Percentiles rank a stretch among this genome's conserved stretches.
Evolutionary conservation across 1,140 invertebrate species (phyloP).

Genomic region (Leptoteleia sp.): DNA sequence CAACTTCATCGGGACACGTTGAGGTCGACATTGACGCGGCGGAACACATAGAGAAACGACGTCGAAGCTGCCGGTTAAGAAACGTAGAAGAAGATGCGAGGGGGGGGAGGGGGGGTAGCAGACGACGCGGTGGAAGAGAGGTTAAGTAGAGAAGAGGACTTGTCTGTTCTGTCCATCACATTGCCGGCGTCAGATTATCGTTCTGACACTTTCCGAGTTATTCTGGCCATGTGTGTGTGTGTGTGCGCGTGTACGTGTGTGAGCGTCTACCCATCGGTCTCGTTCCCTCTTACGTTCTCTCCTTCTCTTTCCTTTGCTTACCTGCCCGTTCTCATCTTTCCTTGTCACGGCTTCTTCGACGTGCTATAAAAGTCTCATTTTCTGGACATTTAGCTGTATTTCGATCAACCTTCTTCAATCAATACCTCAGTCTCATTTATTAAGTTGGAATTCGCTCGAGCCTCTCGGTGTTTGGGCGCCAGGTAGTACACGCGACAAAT

Average conservation of each 20-base stretch:
- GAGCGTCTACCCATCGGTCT: conserved; percentile 24
- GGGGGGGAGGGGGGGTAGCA: conserved; percentile 51
- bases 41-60: conserved; percentile 61
- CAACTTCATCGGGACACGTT: conserved; percentile 58
- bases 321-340: conserved; percentile 25
- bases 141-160: conserved; percentile 74
- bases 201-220: conserved; percentile 82
- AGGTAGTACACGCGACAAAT: background rate
- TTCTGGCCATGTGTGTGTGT: conserved; percentile 73
- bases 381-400: conserved; percentile 64
- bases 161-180: conserved; percentile 81
- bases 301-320: conserved; percentile 5
- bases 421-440: conserved; percentile 37
- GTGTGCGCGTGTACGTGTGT: conserved; percentile 26
- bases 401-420: conserved; percentile 51
- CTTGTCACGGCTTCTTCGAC: conserved; percentile 36
- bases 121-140: conserved; percentile 67
- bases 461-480: background rate
- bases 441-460: conserved; percentile 2
- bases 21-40: conserved; percentile 62
- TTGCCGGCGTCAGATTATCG: conserved; percentile 81
- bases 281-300: conserved; percentile 1
- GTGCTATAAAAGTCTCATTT: conserved; percentile 61
- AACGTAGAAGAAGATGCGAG: conserved; percentile 67
- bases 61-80: conserved; percentile 65